Base-by-base conservation (phyloP, 2,797 vertebrate genomes). In the Petrocephalus sullivani region DNA sequence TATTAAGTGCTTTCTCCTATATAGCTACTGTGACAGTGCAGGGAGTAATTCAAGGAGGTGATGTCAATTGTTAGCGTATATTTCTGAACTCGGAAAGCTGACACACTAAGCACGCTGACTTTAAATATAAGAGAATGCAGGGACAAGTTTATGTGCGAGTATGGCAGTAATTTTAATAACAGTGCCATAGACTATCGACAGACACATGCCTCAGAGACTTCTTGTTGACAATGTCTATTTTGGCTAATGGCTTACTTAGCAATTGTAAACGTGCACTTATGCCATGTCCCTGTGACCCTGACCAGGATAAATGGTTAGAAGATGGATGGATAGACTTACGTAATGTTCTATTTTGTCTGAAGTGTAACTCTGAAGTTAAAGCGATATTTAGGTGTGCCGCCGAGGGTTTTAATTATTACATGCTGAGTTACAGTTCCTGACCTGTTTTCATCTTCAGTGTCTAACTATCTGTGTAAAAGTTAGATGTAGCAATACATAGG, bases 201-300 rank as follows among this genome's bases (percentile, higher is more conserved):
- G 37, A 12, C 37, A 83, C 19, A 49, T 82, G 16, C 81, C 81
- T 83, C 41, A 21, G 21, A 83, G 19, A 8, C 82, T 23, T 84
- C 46, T 46, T 78, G 71, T 78, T 78, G 71, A 78, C 41, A 78
- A 46, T 78, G 37, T 78, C 71, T 78, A n/a, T 78, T 78, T 49
- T 78, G 37, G 37, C 71, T 78, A 78, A 46, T 49, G 71, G 41
- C 71, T 78, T 78, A 78, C 41, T 46, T 41, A 78, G 71, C 71
- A 46, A 78, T 78, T 41, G 37, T 46, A 78, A 78, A 46, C 37
- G 3, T 78, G 71, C 37, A 78, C 19, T 9, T 46, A n/a, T 49
- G 37, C 71, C 46, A 78, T n/a, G 41, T 21, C 75, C 37, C 7
- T 81, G 75, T 81, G 75, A 81, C 41, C 75, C 75, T 49, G 75